A percentile compares a stretch with the other conserved stretches of the same genome.
phyloP scores from a whole-genome alignment of 2,113 vertebrate genomes.

The Cynopterus brachyotis region DNA sequence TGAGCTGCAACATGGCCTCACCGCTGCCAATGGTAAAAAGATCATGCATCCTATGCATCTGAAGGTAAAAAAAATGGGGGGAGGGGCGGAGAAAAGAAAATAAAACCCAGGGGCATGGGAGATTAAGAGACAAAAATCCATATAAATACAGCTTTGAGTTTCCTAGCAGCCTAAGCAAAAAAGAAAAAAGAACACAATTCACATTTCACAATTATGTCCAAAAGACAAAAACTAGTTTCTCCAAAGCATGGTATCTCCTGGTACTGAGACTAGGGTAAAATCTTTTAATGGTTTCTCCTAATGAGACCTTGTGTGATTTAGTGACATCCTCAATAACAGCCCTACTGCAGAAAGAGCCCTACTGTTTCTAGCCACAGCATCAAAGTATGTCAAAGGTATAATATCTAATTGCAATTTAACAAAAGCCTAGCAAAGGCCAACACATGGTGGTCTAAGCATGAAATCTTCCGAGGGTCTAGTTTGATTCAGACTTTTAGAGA shows the following conservation, averaged over 20 bases:
- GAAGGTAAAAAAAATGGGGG: neutral
- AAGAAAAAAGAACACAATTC: slow-evolving; percentile 5
- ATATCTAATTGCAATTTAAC: neutral
- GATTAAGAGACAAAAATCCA: neutral
- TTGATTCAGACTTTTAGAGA: neutral
- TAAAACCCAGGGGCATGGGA: neutral
- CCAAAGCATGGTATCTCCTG: neutral
- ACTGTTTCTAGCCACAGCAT: neutral
- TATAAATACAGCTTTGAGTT: neutral
- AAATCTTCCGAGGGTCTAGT: neutral
- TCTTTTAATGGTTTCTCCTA: neutral
- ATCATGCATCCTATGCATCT: slow-evolving; percentile 81
- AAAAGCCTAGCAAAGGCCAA: neutral
- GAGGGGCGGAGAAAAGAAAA: neutral
- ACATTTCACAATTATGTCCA: neutral
- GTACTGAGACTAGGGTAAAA: neutral
- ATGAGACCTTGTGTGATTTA: neutral
- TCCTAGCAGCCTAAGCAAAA: neutral
- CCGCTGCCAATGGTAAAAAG: slow-evolving; percentile 81
- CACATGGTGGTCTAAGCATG: neutral
- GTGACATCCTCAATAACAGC: neutral
- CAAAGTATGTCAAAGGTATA: neutral
- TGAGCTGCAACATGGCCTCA: slow-evolving; percentile 79
- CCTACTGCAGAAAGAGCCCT: neutral
- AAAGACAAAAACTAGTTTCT: neutral